Percentiles rank a stretch among this genome's conserved stretches.
Conservation (phyloP, 2,113 vertebrate species). For the Phaethornis superciliosus region DNA sequence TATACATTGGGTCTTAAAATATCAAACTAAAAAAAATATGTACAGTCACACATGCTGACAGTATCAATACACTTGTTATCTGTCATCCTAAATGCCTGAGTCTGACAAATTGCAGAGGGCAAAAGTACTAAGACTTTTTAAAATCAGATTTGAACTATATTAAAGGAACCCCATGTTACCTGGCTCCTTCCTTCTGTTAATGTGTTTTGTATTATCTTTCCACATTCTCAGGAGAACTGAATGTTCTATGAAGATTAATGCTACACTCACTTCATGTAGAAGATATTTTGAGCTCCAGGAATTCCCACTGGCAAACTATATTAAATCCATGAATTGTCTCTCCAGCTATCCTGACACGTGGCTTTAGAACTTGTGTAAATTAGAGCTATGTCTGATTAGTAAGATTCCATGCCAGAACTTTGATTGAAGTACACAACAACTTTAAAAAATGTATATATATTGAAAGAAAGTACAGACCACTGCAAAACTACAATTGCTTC, state of each 20-base stretch:
- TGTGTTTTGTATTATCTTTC: constrained; percentile 18
- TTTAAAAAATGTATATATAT: neutral
- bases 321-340: constrained; percentile 47
- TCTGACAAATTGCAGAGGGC: constrained; percentile 22
- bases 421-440: neutral
- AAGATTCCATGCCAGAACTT: neutral
- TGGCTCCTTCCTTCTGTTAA: constrained; percentile 32
- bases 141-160: neutral
- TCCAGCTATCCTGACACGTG: neutral
- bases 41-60: neutral
- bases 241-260: constrained; percentile 68
- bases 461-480: neutral
- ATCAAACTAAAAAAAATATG: neutral
- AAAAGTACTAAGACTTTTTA: constrained; percentile 23
- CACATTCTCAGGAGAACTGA: constrained; percentile 32
- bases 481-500: neutral
- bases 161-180: neutral
- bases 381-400: neutral
- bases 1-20: neutral
- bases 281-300: constrained; percentile 46
- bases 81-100: neutral
- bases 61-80: neutral
- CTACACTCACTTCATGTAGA: constrained; percentile 43
- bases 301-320: constrained; percentile 31
- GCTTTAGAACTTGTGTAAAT: constrained; percentile 4